Evolutionary conservation across 2,888 invertebrate species (phyloP), one percentile per base, ranked within the genome.

Genomic region (Latrodectus elegans): DNA sequence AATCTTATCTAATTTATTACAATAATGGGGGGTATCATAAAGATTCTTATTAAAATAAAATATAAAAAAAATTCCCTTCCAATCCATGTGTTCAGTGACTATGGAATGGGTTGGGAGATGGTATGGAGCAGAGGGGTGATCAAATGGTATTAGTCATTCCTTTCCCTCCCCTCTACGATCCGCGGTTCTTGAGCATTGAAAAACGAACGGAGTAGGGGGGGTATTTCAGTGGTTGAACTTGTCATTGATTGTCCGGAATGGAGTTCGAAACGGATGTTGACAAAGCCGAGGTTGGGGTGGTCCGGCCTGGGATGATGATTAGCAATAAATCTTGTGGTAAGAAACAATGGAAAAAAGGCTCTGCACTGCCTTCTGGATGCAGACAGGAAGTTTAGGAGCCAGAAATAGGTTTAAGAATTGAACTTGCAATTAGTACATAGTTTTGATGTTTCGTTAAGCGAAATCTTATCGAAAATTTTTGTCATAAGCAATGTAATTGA

Each of bases 121-220:
- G n/a, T 15, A 60, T 60, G 60, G 60, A 6, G 14, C 38, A 60
- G 8, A 60, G 60, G 6, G 60, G 38, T 82, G 75, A 83, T 83
- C 74, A 65, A 84, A 84, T 84, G 72, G 77, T 84, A 77, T 84
- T 84, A 84, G 84, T 84, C 84, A 84, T 60, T 77, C 65, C 51
- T 70, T 51, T 64, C 72, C 72, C 72, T 51, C 53, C 72, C 72
- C 67, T 22, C 22, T 22, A 22, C 22, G 22, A 22, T 22, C 22
- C 22, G 22, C 22, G 22, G 22, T 22, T 22, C 22, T 60, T 15
- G 51, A 60, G 14, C 60, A 15, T 15, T 60, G 60, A 60, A 15
- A n/a, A 14, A 38, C 26, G 49, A 65, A 60, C 49, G 15, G 38
- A 3, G 49, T 51, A 15, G 51, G 76, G 76, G 76, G 26, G 49